Conservation (phyloP, 2,888 invertebrate species). For the Drosophila conformis region DNA sequence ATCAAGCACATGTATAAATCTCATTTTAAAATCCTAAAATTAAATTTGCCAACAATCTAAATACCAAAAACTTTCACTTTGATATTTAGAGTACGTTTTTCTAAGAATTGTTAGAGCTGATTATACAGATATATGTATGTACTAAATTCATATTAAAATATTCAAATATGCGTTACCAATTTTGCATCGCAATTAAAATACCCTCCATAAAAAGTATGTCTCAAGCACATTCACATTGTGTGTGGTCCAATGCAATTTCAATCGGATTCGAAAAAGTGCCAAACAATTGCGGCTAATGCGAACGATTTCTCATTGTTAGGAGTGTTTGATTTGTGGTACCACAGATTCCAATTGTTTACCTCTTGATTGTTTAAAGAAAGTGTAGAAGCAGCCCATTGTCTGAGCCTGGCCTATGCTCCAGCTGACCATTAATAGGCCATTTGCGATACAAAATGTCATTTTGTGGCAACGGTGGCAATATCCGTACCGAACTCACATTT, state of each 20-base stretch:
- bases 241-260: conserved; percentile 55
- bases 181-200: neutral
- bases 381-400: conserved; percentile 38
- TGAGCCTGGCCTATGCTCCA: conserved; percentile 46
- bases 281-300: conserved; percentile 74
- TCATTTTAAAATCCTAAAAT: neutral
- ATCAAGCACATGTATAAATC: neutral
- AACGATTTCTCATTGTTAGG: conserved; percentile 66
- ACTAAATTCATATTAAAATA: neutral
- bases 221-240: conserved; percentile 41
- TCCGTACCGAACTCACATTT: conserved; percentile 24
- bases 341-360: conserved; percentile 61
- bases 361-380: conserved; percentile 60
- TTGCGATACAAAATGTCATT: conserved; percentile 68
- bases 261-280: conserved; percentile 48
- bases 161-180: neutral
- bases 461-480: conserved; percentile 47
- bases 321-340: conserved; percentile 74
- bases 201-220: neutral
- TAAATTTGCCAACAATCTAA: neutral
- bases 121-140: neutral
- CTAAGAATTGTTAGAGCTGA: neutral
- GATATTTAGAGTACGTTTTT: no score
- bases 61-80: neutral
- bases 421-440: conserved; percentile 70